Base-by-base conservation (phyloP, 2,797 vertebrate genomes). In the Buceros bicornis region DNA sequence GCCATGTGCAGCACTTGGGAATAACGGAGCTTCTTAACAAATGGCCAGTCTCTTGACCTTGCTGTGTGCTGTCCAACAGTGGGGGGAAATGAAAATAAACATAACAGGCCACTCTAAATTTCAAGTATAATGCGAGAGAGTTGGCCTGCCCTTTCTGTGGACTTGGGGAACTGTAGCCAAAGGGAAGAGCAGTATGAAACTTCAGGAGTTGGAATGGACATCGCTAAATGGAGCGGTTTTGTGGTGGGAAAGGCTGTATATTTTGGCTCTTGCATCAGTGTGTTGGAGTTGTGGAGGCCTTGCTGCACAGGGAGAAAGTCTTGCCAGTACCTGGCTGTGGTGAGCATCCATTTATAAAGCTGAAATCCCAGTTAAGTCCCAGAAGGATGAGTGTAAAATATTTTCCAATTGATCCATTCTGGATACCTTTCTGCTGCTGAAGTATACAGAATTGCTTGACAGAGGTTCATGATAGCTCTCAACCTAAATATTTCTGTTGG, bases 181-280 rank as follows among this genome's bases (percentile, higher is more conserved):
- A 77, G 37, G 47, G 37, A 56, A 78, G 26, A 43, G 37, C 15
- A 50, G 26, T 0, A 0, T 11, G 48, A 86, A 35, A 24, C 33
- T 31, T 57, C 1, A 2, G 65, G 42, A 89, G 50, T 45, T 42
- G 79, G 37, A 26, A 37, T 11, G 26, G 72, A 2, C 37, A 5
- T 16, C 0, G 5, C 42, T 35, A 0, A 33, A 25, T 5, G 3
- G 57, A 37, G 65, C 0, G 0, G 24, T 1, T 62, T 66, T n/a
- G 37, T 15, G 65, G 10, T 78, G 54, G 82, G 19, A 61, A 66
- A 47, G 54, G 20, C 54, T 74, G 28, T 10, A 1, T 56, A 6
- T 15, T 58, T 65, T 65, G 77, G 77, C 54, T 72, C 33, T 45
- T 65, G 28, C 35, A 29, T 28, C 54, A 17, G 1, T 35, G 42